phyloP scores from a whole-genome alignment of 53 echinoderm and acorn worm genomes.

The Luidia sarsii region DNA sequence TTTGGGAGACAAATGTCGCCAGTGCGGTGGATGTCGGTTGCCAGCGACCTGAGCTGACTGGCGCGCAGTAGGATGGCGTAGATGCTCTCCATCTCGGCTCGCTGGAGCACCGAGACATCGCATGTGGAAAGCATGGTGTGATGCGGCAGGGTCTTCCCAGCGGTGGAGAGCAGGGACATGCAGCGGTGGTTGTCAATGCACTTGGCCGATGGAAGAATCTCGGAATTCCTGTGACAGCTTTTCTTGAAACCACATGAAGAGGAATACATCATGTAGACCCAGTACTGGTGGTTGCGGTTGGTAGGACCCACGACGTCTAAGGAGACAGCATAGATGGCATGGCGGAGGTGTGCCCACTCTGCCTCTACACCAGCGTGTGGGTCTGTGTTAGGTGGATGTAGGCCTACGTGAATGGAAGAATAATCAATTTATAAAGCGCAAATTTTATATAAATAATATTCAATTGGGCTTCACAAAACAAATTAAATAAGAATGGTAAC shows the following conservation, averaged over 20 bases:
- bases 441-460: too few species aligned
- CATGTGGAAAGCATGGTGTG: neutral
- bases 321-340: neutral
- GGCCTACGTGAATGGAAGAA: too few species aligned
- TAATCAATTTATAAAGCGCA: too few species aligned
- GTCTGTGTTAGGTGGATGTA: neutral
- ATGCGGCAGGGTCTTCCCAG: conserved; percentile 14
- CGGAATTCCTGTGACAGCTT: conserved; percentile 12
- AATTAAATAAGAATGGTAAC: too few species aligned
- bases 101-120: conserved; percentile 9
- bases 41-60: too few species aligned
- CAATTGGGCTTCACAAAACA: too few species aligned
- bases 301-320: neutral
- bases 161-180: conserved; percentile 41
- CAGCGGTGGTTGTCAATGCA: conserved; percentile 30
- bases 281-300: neutral
- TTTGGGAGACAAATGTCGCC: too few species aligned
- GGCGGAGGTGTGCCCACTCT: neutral
- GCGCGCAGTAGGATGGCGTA: neutral
- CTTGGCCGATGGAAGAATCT: neutral
- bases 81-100: neutral
- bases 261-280: neutral
- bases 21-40: too few species aligned
- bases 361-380: neutral
- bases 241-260: neutral